Base-by-base conservation (phyloP, 2,797 vertebrate species). In the Octomys mimax region DNA sequence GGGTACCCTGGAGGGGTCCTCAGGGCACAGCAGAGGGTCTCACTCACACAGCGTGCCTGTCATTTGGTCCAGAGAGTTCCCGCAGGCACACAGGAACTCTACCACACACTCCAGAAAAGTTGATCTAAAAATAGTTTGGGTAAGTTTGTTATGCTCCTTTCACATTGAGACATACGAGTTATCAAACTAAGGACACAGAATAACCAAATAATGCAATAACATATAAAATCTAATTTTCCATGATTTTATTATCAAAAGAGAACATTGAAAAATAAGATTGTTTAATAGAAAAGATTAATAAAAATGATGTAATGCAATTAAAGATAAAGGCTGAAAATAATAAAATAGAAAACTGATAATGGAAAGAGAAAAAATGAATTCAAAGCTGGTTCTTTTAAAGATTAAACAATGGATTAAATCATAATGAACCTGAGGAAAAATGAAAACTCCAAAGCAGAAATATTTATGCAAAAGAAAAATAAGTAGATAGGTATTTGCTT, bases 251-350 rank as follows among this genome's bases (percentile, higher is more conserved):
- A 68, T 71, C 80, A 80, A 81, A 89, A 9, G 46, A 33, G 86
- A 90, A 73, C 71, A 78, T 91, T 91, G 9, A 85, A 91, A 94
- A 88, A 73, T 52, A 68, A 90, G 85, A 54, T 6, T 86, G 68
- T 12, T 84, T 84, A 62, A 52, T 80, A 61, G 18, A 94, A 91
- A 94, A 84, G 26, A 85, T 70, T n/a, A 91, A 78, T 84, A 79
- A 82, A 93, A 88, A 64, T 39, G 39, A 22, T 64, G 54, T 49
- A 68, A 62, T 42, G 2, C 28, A 93, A 86, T 42, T 90, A 77
- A 94, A 89, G 49, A 94, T 36, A 68, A 91, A 80, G 71, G 19
- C 16, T 71, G 28, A 80, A 86, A 79, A 70, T 62, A 79, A 85
- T 12, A 71, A 71, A 71, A 71, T 71, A 89, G 81, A 70, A 89